Base-by-base conservation (phyloP, 2,888 invertebrate genomes). In the Apotomis turbidana region DNA sequence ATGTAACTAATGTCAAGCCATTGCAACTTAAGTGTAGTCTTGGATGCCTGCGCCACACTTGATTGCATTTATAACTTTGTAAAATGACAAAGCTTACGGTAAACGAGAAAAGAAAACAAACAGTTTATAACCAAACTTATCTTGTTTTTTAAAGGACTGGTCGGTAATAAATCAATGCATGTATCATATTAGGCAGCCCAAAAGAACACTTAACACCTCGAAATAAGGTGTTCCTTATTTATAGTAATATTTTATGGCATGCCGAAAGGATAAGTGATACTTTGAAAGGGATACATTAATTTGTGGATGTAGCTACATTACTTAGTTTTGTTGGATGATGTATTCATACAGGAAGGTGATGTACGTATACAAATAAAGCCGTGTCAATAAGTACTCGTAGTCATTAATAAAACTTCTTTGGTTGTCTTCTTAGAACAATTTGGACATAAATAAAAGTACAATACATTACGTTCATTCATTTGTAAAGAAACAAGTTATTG, bases 211-310 rank as follows among this genome's bases (percentile, higher is more conserved):
- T 70, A 70, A 27, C 44, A 49, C 69, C 38, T 70, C 41, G 62
- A 8, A 49, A 62, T 70, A 63, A 63, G 62, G 38, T 10, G 13
- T 38, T 49, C 55, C 12, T 51, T 57, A 57, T 66, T 57, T 46
- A 57, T 8, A 57, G 15, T 38, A 62, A 62, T 62, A 63, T 70
- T 62, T 38, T 15, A 70, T 55, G 57, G 51, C 61, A 67, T 67
- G 71, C 60, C 60, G 60, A 71, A 71, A 67, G 71, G 67, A 71
- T 71, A 71, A 68, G 71, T 71, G 67, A 71, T 59, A 54, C 41
- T 70, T 63, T 70, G 70, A 58, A 58, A 70, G 70, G 51, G 51
- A 38, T 58, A 70, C 63, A 63, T 70, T 68, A 60, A 55, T 63
- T 70, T 51, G 70, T 49, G 38, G 57, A 62, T n/a, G 66, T 27